Evolutionary conservation across 2,888 invertebrate species (phyloP).

Genomic region (Entomobrya proxima): DNA sequence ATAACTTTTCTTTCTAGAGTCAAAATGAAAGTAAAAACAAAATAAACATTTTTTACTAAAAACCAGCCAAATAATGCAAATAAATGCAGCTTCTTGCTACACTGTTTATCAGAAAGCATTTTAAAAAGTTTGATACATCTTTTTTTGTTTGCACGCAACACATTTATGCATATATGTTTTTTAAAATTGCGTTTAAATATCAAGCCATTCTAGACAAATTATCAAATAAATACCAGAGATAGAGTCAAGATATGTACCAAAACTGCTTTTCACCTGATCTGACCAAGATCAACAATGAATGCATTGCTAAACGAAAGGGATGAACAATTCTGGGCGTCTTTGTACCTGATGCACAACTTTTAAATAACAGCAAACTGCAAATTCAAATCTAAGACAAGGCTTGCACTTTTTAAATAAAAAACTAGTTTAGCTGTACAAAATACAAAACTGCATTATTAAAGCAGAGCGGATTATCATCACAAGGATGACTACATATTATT

Average conservation of each 20-base stretch:
- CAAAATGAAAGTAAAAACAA: constrained; percentile 5
- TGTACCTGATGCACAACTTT: neutral
- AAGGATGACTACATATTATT: neutral
- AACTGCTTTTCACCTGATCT: neutral
- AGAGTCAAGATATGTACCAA: neutral
- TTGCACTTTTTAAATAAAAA: constrained; percentile 24
- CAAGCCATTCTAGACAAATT: neutral
- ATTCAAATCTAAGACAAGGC: constrained; percentile 6
- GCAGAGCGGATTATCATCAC: neutral
- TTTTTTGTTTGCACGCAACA: no score
- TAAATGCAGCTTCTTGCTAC: neutral
- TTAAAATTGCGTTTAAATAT: no score
- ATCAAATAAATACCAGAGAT: neutral
- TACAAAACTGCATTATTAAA: constrained; percentile 1
- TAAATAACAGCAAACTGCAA: neutral
- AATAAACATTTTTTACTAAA: neutral
- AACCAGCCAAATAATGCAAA: neutral
- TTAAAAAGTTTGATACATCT: no score
- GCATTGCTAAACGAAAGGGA: neutral
- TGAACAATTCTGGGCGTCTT: neutral
- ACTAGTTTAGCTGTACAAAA: no score
- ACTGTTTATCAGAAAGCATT: neutral
- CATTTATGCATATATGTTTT: no score
- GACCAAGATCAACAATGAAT: neutral
- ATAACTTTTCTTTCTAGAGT: neutral